A percentile compares a stretch with the other conserved stretches of the same genome.
Conservation (phyloP, 2,888 invertebrate species). For the Drosophila glabriapex region DNA sequence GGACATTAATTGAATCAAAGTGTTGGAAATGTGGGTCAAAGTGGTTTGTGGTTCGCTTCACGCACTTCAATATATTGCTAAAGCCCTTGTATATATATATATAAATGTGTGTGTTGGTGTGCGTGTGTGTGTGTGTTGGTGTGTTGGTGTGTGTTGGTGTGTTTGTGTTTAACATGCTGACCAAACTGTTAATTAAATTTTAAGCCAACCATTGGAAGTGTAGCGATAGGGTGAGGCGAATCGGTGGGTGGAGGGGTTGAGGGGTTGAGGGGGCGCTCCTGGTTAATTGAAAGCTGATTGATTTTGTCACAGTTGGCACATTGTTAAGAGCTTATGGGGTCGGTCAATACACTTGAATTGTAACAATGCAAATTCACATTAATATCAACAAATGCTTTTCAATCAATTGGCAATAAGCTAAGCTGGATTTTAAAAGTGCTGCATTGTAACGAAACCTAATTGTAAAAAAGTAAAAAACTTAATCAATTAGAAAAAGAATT, state of each 20-base stretch:
- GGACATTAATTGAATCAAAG: slow-evolving; percentile 48
- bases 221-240: background rate
- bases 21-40: slow-evolving; percentile 49
- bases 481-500: background rate
- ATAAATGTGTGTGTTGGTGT: background rate
- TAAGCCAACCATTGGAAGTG: slow-evolving; percentile 34
- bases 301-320: slow-evolving; percentile 35
- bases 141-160: too few relatives aligned
- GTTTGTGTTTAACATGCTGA: slow-evolving; percentile 30
- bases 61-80: slow-evolving; percentile 22
- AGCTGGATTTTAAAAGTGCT: background rate
- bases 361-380: background rate
- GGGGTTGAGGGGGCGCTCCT: background rate
- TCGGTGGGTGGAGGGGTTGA: background rate
- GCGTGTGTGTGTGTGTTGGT: background rate
- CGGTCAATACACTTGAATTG: background rate
- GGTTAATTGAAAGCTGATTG: slow-evolving; percentile 45
- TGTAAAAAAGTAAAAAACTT: background rate
- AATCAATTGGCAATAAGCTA: background rate
- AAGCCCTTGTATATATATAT: slow-evolving; percentile 1
- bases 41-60: slow-evolving; percentile 33
- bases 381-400: background rate
- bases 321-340: slow-evolving; percentile 1
- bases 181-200: slow-evolving; percentile 68
- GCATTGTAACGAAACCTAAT: background rate